Base-by-base conservation (phyloP, 2,888 invertebrate genomes). In the Lasioglossum figueresi region DNA sequence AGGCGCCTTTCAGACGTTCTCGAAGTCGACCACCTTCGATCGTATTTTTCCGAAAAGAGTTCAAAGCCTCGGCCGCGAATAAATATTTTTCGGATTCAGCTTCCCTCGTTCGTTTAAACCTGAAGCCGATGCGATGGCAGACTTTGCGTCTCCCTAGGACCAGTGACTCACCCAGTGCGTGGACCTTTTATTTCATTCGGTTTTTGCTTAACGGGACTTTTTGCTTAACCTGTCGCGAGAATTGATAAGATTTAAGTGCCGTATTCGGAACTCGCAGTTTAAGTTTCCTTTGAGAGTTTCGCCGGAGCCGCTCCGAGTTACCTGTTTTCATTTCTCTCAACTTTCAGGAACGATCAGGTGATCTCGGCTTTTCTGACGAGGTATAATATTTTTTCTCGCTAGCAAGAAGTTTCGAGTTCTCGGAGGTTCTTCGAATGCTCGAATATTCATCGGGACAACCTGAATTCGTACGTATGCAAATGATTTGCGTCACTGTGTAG, bases 161-260 rank as follows among this genome's bases (percentile, higher is more conserved):
- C 68, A 10, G 37, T 37, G 68, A 68, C 68, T 68, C 68, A 68
- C 19, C 37, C 8, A 8, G 63, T 4, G 10, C 34, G 23, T 23
- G 37, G 10, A 23, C 37, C 19, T 68, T 68, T 23, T 23, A 8
- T 37, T 68, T 68, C 4, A 12, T 68, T 68, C 68, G 37, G 4
- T 68, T 68, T 68, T 68, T 68, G 23, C 37, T 23, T 68, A 68
- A 68, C 68, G 68, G 68, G 68, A 68, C 68, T n/a, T 56, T 56
- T 56, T 56, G n/a, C 56, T 56, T 12, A 56, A n/a, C n/a, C n/a
- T n/a, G 12, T 56, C 23, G 68, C 68, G 68, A 23, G 68, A 23
- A 68, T 68, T 31, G 68, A 68, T 68, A 68, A 68, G 68, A 23
- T 68, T 68, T 68, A 68, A 68, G 37, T 68, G 40, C 19, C 73